Conservation (phyloP, 2,888 invertebrate species). For the Blera fallax region DNA sequence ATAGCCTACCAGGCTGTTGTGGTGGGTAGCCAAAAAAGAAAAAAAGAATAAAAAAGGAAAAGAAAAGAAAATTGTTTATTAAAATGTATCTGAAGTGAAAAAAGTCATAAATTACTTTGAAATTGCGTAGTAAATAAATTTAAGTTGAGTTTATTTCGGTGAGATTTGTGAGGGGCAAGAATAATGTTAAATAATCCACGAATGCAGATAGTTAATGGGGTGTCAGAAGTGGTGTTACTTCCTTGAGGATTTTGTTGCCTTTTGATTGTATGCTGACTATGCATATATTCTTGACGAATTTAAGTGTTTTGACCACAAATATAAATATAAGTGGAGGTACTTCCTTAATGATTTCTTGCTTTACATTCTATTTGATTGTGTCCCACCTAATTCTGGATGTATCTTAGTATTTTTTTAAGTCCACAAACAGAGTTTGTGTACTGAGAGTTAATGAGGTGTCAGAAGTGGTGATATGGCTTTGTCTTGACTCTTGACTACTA, state of each 20-base stretch:
- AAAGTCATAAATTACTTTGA: conserved; percentile 26
- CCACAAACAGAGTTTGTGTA: neutral
- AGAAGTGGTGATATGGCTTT: neutral
- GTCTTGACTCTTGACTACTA: too few relatives aligned
- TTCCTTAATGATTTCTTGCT: too few relatives aligned
- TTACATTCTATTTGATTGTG: too few relatives aligned
- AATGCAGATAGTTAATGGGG: neutral
- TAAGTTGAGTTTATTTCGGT: neutral
- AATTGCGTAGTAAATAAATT: conserved; percentile 39
- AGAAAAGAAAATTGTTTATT: neutral
- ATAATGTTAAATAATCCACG: neutral
- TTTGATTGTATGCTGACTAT: too few relatives aligned
- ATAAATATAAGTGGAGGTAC: too few relatives aligned
- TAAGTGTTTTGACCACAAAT: too few relatives aligned
- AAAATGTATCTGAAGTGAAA: conserved; percentile 21
- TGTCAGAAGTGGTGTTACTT: neutral
- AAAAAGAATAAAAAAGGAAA: too few relatives aligned
- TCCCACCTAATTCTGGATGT: too few relatives aligned
- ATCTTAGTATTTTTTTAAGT: too few relatives aligned
- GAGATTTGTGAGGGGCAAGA: neutral
- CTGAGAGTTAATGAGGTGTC: neutral
- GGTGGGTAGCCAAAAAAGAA: conserved; percentile 12
- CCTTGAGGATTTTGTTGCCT: neutral
- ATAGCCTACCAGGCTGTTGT: neutral
- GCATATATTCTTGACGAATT: too few relatives aligned